Conservation (phyloP, 92 coral and sea anemone species). For the Epizoanthus scotinus region DNA sequence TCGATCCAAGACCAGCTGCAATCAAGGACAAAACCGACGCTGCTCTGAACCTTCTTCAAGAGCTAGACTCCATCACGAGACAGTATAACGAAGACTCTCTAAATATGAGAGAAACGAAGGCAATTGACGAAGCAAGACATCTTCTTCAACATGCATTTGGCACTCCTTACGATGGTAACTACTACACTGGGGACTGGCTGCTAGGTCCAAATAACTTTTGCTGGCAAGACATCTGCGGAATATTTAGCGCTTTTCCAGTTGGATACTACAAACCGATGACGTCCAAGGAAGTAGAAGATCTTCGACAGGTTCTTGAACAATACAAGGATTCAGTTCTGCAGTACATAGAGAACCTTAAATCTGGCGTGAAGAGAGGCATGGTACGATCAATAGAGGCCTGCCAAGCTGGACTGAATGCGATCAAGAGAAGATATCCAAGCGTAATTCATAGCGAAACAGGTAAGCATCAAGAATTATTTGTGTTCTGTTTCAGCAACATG, state of each 20-base stretch:
- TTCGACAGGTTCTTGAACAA: slow-evolving; percentile 46
- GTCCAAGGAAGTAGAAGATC: slow-evolving; percentile 47
- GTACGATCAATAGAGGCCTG: slow-evolving; percentile 85
- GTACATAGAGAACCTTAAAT: slow-evolving; percentile 76
- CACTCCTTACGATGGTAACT: slow-evolving; percentile 72
- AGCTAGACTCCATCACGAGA: slow-evolving; percentile 49
- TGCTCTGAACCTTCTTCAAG: slow-evolving; percentile 46
- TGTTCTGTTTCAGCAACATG: too few species aligned
- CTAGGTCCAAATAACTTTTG: slow-evolving; percentile 81
- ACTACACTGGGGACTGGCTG: slow-evolving; percentile 92
- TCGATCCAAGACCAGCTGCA: slow-evolving; percentile 67
- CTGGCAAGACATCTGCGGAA: slow-evolving; percentile 77
- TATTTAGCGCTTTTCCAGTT: slow-evolving; percentile 14
- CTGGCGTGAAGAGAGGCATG: slow-evolving; percentile 88
- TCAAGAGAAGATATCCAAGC: slow-evolving; percentile 50
- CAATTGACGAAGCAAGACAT: slow-evolving; percentile 56
- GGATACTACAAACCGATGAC: slow-evolving; percentile 43
- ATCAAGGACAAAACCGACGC: slow-evolving; percentile 67
- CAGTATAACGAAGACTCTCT: slow-evolving; percentile 42
- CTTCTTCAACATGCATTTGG: slow-evolving; percentile 63
- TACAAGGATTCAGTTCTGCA: slow-evolving; percentile 58
- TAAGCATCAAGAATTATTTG: too few species aligned
- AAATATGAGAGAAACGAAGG: slow-evolving; percentile 61
- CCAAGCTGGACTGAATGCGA: slow-evolving; percentile 65
- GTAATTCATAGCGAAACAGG: slow-evolving; percentile 58